Evolutionary conservation across 2,113 vertebrate species (phyloP).

Genomic region (Chiloscyllium plagiosum): DNA sequence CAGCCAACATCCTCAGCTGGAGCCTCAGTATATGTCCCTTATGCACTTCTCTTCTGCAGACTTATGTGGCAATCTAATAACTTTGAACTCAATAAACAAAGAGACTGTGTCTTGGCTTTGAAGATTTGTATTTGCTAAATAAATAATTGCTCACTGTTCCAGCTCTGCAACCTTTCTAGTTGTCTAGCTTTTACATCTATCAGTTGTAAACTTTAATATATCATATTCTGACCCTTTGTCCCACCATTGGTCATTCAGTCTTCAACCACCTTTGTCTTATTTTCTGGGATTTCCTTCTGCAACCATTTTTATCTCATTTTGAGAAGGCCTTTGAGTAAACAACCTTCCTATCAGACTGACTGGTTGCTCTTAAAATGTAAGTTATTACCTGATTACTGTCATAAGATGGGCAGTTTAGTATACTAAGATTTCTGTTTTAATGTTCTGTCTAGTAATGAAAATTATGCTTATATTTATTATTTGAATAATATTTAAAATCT

Average conservation of each 20-base stretch:
- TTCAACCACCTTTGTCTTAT: background rate
- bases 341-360: background rate
- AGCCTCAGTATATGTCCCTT: no score
- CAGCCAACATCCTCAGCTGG: no score
- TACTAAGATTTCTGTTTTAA: background rate
- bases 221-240: background rate
- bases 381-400: background rate
- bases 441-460: background rate
- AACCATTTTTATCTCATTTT: background rate
- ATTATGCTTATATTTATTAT: background rate
- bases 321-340: background rate
- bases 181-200: background rate
- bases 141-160: no score
- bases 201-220: background rate
- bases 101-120: no score
- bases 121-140: no score
- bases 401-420: background rate
- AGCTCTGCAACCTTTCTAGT: background rate
- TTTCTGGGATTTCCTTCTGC: background rate
- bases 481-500: background rate
- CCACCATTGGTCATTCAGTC: background rate
- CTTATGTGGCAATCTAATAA: no score
- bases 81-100: no score
- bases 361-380: background rate
- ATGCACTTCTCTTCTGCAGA: no score